A percentile compares a stretch with the other conserved stretches of the same genome.
phyloP scores from a whole-genome alignment of 2,113 vertebrate species.

The Pseudois nayaur region DNA sequence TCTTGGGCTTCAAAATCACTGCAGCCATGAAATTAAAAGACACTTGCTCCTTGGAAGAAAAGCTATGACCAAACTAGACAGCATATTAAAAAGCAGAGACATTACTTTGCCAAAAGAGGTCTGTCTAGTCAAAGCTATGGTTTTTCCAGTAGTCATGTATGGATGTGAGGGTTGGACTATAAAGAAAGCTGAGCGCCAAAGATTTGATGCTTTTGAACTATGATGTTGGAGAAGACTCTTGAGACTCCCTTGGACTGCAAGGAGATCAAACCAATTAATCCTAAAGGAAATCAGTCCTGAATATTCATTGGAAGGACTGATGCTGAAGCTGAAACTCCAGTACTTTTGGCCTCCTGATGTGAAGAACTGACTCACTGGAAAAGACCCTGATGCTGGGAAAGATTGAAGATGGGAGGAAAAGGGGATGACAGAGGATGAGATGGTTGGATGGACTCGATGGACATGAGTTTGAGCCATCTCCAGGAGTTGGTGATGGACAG shows the following conservation, averaged over 20 bases:
- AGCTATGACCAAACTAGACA: not conserved
- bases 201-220: not conserved
- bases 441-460: not conserved
- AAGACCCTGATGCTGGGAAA: not conserved
- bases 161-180: not conserved
- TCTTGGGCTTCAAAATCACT: not conserved
- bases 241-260: not conserved
- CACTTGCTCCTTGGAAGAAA: not conserved
- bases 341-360: not conserved
- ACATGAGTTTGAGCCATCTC: not conserved
- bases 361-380: not conserved
- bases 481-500: not conserved
- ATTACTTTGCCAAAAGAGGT: not conserved
- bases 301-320: not conserved
- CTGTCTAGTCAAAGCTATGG: not conserved
- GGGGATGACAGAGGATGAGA: not conserved
- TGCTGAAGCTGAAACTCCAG: not conserved
- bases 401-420: not conserved
- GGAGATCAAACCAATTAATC: not conserved
- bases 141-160: not conserved
- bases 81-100: not conserved
- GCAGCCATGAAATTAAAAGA: not conserved
- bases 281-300: not conserved
- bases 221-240: not conserved
- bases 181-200: not conserved